Evolutionary conservation across 2,888 invertebrate genomes (phyloP).

Genomic region (Rhyacophila evoluta): DNA sequence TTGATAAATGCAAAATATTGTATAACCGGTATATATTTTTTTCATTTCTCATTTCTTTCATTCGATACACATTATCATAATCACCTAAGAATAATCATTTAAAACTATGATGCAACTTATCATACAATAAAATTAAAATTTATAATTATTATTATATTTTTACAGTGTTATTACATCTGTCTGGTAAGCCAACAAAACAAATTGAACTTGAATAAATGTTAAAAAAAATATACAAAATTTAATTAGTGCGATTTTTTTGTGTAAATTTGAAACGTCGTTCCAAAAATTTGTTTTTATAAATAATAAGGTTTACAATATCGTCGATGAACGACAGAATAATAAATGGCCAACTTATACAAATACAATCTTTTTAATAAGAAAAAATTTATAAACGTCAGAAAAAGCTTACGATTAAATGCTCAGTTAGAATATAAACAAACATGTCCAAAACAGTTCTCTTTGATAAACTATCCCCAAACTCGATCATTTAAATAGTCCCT

Average conservation of each 20-base stretch:
- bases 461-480: background rate
- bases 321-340: background rate
- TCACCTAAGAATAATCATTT: constrained; percentile 37
- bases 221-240: constrained; percentile 1
- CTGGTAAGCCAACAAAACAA: background rate
- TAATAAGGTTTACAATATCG: background rate
- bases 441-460: background rate
- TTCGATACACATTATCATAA: constrained; percentile 18
- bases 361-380: background rate
- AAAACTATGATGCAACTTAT: constrained; percentile 47
- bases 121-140: constrained; percentile 41
- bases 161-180: constrained; percentile 40
- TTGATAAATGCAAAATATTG: constrained; percentile 14
- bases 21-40: background rate
- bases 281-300: background rate
- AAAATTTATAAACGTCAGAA: background rate
- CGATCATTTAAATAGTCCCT: background rate
- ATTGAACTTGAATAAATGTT: background rate
- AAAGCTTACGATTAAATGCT: constrained; percentile 43
- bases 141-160: constrained; percentile 37
- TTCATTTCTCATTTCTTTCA: background rate
- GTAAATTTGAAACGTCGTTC: background rate
- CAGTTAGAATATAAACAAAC: constrained; percentile 10
- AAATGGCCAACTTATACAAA: background rate
- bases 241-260: constrained; percentile 23